Evolutionary conservation across 2,888 invertebrate species (phyloP).

Genomic region (Apotomis turbidana): DNA sequence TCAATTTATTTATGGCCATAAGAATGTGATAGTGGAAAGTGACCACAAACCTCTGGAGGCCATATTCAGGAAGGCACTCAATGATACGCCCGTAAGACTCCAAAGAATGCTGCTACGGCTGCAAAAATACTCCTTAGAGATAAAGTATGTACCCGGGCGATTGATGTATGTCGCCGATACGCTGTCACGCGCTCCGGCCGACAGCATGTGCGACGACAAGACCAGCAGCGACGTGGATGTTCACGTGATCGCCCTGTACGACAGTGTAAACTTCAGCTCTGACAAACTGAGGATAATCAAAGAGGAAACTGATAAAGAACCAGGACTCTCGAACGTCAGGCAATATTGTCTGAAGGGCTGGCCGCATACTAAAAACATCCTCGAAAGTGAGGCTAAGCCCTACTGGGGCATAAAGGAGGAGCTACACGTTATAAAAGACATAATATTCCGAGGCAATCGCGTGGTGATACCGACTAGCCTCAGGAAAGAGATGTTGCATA

Average conservation of each 20-base stretch:
- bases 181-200: neutral
- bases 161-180: slow-evolving; percentile 50
- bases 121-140: slow-evolving; percentile 47
- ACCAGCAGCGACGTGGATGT: too few relatives aligned
- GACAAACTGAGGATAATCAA: too few relatives aligned
- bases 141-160: slow-evolving; percentile 49
- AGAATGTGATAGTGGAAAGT: slow-evolving; percentile 45
- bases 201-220: too few relatives aligned
- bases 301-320: too few relatives aligned
- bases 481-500: neutral
- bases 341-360: slow-evolving; percentile 26
- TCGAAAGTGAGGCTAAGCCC: neutral
- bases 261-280: too few relatives aligned
- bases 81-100: slow-evolving; percentile 44
- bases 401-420: too few relatives aligned
- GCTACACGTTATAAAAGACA: neutral
- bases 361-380: neutral
- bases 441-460: neutral
- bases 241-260: too few relatives aligned
- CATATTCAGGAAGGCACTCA: slow-evolving; percentile 49
- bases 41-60: slow-evolving; percentile 53
- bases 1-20: slow-evolving; percentile 25
- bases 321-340: too few relatives aligned
- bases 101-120: slow-evolving; percentile 50
- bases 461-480: neutral